A percentile compares a stretch with the other conserved stretches of the same genome.
Conservation (phyloP, 2,888 invertebrate species). For the Heliconius charithonia region DNA sequence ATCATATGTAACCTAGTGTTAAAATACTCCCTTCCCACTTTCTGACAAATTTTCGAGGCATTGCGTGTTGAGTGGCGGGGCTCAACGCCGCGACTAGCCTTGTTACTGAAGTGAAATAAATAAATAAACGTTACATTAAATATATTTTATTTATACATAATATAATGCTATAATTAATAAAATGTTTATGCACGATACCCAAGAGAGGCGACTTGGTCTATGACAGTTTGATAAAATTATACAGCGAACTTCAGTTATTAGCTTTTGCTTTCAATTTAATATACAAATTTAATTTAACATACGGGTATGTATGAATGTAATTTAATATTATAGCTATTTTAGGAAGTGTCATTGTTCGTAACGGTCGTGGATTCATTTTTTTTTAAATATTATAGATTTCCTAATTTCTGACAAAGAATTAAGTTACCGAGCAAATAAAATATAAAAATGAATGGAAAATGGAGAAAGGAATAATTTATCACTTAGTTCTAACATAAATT, state of each 20-base stretch:
- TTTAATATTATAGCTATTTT: not conserved
- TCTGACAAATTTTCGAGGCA: no score
- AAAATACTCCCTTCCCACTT: no score
- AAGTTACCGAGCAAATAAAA: not conserved
- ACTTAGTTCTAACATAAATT: no score
- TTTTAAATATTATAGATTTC: not conserved
- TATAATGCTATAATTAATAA: not conserved
- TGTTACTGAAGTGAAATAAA: no score
- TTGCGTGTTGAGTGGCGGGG: no score
- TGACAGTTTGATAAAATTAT: slow-evolving; percentile 17
- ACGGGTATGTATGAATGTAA: not conserved
- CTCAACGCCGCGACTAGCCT: no score
- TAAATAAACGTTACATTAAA: no score
- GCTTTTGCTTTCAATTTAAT: slow-evolving; percentile 13
- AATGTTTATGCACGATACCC: not conserved
- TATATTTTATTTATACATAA: not conserved
- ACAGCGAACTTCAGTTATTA: slow-evolving; percentile 1
- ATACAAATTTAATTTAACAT: not conserved
- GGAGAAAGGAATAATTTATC: not conserved
- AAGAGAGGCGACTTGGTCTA: not conserved
- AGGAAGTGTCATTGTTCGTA: not conserved
- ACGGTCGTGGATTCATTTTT: not conserved
- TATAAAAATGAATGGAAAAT: not conserved
- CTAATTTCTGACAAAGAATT: no score
- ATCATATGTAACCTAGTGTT: no score